Conservation (phyloP, 2,113 vertebrate species). For the Poeciliopsis turrubarensis region DNA sequence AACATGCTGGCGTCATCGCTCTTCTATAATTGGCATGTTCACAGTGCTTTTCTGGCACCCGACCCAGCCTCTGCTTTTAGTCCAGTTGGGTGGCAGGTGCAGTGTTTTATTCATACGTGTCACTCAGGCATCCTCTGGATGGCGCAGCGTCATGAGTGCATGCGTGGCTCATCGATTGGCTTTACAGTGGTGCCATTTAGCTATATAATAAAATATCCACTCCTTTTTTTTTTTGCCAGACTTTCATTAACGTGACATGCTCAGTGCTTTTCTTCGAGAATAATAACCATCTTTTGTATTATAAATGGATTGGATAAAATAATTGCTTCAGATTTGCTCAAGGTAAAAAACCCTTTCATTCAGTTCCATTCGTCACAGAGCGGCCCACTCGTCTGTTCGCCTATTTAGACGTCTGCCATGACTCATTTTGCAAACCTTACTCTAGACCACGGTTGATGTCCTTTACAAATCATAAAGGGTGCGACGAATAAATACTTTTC, state of each 20-base stretch:
- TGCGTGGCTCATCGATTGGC: constrained; percentile 41
- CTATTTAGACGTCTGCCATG: neutral
- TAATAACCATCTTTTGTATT: constrained; percentile 38
- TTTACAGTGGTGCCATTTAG: constrained; percentile 23
- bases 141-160: constrained; percentile 15
- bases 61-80: constrained; percentile 50
- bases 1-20: constrained; percentile 49
- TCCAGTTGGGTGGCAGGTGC: constrained; percentile 37
- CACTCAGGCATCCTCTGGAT: constrained; percentile 44
- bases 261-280: constrained; percentile 41
- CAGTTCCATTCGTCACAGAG: constrained; percentile 12
- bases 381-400: neutral
- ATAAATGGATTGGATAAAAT: constrained; percentile 25
- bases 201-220: constrained; percentile 31
- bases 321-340: constrained; percentile 23
- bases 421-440: neutral
- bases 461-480: neutral
- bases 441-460: neutral
- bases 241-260: constrained; percentile 37
- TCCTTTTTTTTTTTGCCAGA: constrained; percentile 12
- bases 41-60: constrained; percentile 40
- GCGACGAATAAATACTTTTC: neutral
- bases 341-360: constrained; percentile 40
- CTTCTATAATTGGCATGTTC: constrained; percentile 57
- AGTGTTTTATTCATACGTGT: constrained; percentile 37